Conservation (phyloP, 1,140 invertebrate species). For the Drosophila pectinifera region DNA sequence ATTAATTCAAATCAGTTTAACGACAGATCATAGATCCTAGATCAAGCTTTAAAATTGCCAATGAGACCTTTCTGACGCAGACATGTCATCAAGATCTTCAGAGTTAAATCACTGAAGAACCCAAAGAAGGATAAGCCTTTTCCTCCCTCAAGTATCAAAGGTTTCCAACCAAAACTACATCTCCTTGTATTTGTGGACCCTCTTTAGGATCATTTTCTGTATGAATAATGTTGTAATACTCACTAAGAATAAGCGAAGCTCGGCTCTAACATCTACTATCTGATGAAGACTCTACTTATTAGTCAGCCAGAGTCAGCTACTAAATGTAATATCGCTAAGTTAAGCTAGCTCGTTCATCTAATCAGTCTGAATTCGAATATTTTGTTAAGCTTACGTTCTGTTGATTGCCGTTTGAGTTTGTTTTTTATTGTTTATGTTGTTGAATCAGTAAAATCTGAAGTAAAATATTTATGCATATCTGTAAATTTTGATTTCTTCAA, state of each 20-base stretch:
- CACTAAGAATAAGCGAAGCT: not conserved
- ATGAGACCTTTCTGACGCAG: not conserved
- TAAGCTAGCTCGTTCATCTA: conserved; percentile 54
- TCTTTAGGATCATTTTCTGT: not conserved
- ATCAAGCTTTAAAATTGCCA: too few species aligned
- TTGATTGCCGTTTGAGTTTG: conserved; percentile 55
- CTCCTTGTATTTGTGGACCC: not conserved
- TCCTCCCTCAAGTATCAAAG: too few species aligned
- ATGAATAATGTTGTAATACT: not conserved
- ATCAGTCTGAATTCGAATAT: conserved; percentile 20
- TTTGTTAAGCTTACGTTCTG: conserved; percentile 27
- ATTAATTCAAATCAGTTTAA: too few species aligned
- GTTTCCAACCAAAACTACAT: too few species aligned
- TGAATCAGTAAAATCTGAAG: conserved; percentile 11
- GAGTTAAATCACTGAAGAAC: too few species aligned
- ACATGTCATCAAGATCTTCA: too few species aligned
- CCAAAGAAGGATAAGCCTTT: too few species aligned
- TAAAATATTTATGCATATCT: conserved; percentile 50
- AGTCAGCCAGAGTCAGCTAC: not conserved
- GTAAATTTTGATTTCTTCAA: conserved; percentile 73
- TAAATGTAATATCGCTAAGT: conserved; percentile 20
- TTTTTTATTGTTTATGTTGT: conserved; percentile 36
- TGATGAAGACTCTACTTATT: not conserved
- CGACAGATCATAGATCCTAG: too few species aligned
- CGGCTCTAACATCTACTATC: not conserved